Evolutionary conservation across 2,113 vertebrate genomes (phyloP), one percentile per base, ranked within the genome.

Genomic region (Scatophagus argus): DNA sequence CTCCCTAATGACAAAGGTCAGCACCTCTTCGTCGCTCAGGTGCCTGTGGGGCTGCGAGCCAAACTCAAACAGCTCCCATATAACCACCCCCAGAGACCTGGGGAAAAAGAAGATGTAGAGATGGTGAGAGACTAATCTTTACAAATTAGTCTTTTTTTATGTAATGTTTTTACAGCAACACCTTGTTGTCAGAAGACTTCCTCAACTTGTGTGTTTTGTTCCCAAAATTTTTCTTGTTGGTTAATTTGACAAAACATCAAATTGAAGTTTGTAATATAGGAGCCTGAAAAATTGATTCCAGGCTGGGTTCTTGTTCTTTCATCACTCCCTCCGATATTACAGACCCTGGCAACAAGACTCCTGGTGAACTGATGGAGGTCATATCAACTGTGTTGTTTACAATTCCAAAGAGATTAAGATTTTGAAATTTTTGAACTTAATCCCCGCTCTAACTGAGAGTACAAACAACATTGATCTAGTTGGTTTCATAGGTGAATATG

Each of bases 41-140:
- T 98, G 97, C 64, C 96, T 94, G 90, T 98, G 97, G 34, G 97
- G 97, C 86, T 98, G 97, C 21, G 94, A 94, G 65, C 97, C 97
- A 75, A 98, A 97, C 83, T 98, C 97, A 91, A 97, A 97, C 56
- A 98, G 94, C 86, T 98, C 97, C 97, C 97, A 98, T 44, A 98
- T 95, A 67, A 97, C 96, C 85, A 98, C 97, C 56, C 97, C 97
- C 71, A 98, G 89, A 14, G 97, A 97, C 97, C 97, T 98, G 90
- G 0, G 61, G 34, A 39, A n/a, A 69, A 65, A 52, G 29, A 52
- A 72, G 41, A 78, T 8, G 74, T 5, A 59, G 32, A 69, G 29
- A 65, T 4, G 29, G 38, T 69, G 76, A 55, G 46, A 51, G 9
- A 39, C n/a, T 61, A 8, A 51, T 32, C 38, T 56, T 62, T 36